Conservation (phyloP, 2,888 invertebrate genomes). For the Rhyacophila evoluta region DNA sequence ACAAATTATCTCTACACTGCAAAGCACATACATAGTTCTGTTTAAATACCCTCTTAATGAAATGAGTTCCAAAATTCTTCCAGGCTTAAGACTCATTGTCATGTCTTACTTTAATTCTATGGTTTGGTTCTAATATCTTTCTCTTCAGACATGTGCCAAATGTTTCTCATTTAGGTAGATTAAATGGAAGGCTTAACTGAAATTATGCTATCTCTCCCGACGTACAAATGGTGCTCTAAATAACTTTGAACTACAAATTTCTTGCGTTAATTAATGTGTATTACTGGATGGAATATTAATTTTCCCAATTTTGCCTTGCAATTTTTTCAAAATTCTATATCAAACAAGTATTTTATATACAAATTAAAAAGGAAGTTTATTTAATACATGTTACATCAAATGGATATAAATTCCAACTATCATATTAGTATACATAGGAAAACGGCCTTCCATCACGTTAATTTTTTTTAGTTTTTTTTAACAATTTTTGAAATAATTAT, state of each 20-base stretch:
- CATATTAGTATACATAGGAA: too few species aligned
- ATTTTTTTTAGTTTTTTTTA: too few species aligned
- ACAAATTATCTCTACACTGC: not conserved
- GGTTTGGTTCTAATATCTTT: conserved; percentile 18
- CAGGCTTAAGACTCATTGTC: conserved; percentile 17
- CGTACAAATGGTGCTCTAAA: not conserved
- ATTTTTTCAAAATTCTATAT: too few species aligned
- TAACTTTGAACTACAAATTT: conserved; percentile 13
- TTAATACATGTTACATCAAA: too few species aligned
- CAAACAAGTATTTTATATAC: too few species aligned
- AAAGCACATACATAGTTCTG: conserved; percentile 18
- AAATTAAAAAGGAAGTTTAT: too few species aligned
- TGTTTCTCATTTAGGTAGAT: conserved; percentile 28
- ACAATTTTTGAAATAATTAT: too few species aligned
- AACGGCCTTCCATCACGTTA: too few species aligned
- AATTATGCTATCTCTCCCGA: conserved; percentile 8
- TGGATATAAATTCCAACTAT: too few species aligned
- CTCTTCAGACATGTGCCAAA: conserved; percentile 26
- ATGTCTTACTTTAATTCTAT: conserved; percentile 19
- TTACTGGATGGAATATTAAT: not conserved
- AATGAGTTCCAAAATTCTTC: conserved; percentile 22
- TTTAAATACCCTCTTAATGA: conserved; percentile 9
- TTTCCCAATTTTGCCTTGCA: too few species aligned
- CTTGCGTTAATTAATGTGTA: not conserved
- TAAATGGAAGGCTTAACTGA: conserved; percentile 4